These are phyloP conservation scores for Datnioides undecimradiatus DNA, from an alignment of 2,113 vertebrate species.

Conservation along the genomic window DNA sequence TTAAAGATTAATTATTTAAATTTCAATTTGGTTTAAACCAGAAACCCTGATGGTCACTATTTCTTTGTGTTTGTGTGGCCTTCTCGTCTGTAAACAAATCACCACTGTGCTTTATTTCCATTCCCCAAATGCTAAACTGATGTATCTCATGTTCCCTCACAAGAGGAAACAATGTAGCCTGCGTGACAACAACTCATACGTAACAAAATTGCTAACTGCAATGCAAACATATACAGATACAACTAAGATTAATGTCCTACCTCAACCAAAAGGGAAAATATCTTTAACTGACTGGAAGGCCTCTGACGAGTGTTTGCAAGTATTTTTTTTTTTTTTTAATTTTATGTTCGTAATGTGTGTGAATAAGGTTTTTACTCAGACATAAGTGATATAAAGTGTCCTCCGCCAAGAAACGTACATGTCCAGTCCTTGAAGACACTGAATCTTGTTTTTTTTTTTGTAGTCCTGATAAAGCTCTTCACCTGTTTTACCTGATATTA, in stretches of 20 bases:
- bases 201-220: background rate
- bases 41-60: constrained; percentile 12
- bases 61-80: background rate
- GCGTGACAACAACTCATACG: background rate
- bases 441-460: constrained; percentile 26
- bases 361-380: background rate
- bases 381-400: background rate
- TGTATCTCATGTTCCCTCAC: background rate
- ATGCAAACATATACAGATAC: background rate
- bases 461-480: constrained; percentile 16
- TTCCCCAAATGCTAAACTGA: background rate
- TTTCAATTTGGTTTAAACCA: background rate
- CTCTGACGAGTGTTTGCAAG: background rate
- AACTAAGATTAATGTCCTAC: constrained; percentile 66
- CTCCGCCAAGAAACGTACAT: background rate
- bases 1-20: background rate
- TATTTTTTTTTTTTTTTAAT: background rate
- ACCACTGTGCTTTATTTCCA: constrained; percentile 68
- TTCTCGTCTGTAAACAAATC: constrained; percentile 30
- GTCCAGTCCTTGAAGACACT: background rate
- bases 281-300: constrained; percentile 18
- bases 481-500: constrained; percentile 21
- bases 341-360: background rate
- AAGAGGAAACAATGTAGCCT: background rate
- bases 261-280: constrained; percentile 74